Conservation (phyloP, 1,140 invertebrate genomes). For the Drosophila littoralis region DNA sequence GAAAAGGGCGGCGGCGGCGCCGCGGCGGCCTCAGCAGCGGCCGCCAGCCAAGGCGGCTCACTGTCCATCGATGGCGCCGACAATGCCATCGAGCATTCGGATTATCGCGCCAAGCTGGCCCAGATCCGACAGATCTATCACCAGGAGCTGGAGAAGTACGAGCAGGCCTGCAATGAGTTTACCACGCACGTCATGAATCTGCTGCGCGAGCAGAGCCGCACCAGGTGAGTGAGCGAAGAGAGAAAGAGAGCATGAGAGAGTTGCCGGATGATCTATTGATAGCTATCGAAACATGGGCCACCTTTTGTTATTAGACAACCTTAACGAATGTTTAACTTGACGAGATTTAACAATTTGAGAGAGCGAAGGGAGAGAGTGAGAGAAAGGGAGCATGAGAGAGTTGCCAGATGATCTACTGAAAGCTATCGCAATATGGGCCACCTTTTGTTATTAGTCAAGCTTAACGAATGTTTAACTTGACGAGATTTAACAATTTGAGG, state of each 20-base stretch:
- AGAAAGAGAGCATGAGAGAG: neutral
- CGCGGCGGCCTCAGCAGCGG: constrained; percentile 95
- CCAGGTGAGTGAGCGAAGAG: constrained; percentile 86
- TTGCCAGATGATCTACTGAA: neutral
- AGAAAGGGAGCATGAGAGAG: neutral
- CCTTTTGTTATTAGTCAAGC: no score
- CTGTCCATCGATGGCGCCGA: constrained; percentile 87
- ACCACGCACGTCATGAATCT: constrained; percentile 99
- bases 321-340: no score
- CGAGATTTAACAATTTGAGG: no score
- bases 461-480: no score
- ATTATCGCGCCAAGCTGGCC: constrained; percentile 99
- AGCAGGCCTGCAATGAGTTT: constrained; percentile 99
- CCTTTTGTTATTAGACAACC: no score
- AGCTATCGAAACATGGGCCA: neutral
- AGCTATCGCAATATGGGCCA: neutral
- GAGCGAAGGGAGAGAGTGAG: neutral
- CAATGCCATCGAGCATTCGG: constrained; percentile 99
- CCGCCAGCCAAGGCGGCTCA: constrained; percentile 91
- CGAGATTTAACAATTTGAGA: no score
- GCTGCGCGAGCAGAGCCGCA: constrained; percentile 98
- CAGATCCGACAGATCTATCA: constrained; percentile 99
- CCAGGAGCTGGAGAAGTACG: constrained; percentile 99
- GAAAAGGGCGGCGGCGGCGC: constrained; percentile 97
- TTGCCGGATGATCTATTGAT: neutral